phyloP scores from a whole-genome alignment of 2,888 invertebrate genomes.

The Pollenia amentaria region DNA sequence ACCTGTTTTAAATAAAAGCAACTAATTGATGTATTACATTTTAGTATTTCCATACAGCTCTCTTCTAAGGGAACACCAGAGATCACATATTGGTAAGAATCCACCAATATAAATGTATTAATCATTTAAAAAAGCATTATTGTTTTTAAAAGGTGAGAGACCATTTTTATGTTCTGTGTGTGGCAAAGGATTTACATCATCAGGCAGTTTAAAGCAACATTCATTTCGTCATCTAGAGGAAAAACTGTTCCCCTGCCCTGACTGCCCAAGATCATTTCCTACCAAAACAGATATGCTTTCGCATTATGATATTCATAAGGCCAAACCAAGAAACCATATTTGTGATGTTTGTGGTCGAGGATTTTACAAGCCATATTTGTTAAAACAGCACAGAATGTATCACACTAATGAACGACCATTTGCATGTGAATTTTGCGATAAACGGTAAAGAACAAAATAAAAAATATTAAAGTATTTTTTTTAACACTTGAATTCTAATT shows the following conservation, averaged over 20 bases:
- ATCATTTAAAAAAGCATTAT: neutral
- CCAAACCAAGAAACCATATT: conserved; percentile 63
- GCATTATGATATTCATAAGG: conserved; percentile 63
- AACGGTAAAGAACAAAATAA: conserved; percentile 46
- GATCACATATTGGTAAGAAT: conserved; percentile 63
- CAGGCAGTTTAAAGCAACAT: conserved; percentile 67
- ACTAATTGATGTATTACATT: conserved; percentile 30
- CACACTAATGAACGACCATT: conserved; percentile 64
- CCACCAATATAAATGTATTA: neutral
- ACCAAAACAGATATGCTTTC: conserved; percentile 67
- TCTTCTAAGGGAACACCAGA: conserved; percentile 56
- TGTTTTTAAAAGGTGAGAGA: conserved; percentile 52
- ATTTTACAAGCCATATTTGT: conserved; percentile 62
- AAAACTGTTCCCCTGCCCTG: conserved; percentile 61
- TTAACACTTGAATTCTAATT: conserved; percentile 5
- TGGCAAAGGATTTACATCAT: conserved; percentile 66
- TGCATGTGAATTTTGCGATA: conserved; percentile 68
- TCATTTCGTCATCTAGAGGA: conserved; percentile 62
- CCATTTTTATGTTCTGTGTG: conserved; percentile 67
- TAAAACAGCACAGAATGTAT: conserved; percentile 71
- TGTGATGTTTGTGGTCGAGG: conserved; percentile 70
- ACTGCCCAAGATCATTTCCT: conserved; percentile 64
- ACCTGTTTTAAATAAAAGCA: neutral
- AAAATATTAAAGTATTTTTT: neutral
- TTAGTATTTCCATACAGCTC: conserved; percentile 41